A percentile compares a stretch with the other conserved stretches of the same genome.
Conservation (phyloP, 2,797 vertebrate genomes). For the Coendou prehensilis region DNA sequence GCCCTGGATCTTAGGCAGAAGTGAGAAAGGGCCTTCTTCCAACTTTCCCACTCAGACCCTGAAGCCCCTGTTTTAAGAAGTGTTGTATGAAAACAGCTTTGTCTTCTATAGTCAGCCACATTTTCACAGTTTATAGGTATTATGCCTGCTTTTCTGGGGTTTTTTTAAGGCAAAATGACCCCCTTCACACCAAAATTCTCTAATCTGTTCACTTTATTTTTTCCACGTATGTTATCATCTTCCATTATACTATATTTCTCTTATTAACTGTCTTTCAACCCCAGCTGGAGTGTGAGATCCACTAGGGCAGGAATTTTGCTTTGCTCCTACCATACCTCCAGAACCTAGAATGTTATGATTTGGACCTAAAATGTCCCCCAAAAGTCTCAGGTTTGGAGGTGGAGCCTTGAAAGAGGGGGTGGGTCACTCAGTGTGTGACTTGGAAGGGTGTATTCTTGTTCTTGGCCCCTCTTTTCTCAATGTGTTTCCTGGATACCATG, state of each 20-base stretch:
- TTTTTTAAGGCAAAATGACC: not conserved
- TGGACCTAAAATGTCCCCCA: not conserved
- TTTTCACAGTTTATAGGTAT: not conserved
- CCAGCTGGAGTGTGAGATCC: not conserved
- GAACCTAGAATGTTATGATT: not conserved
- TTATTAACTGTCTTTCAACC: not conserved
- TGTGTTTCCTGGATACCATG: not conserved
- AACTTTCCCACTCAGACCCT: not conserved
- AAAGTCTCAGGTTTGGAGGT: not conserved
- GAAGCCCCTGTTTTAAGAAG: not conserved
- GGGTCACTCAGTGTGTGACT: not conserved
- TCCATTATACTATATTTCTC: slow-evolving; percentile 9
- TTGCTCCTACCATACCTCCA: not conserved
- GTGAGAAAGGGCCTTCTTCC: not conserved
- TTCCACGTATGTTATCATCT: not conserved
- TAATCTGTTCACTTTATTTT: not conserved
- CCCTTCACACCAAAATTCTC: not conserved
- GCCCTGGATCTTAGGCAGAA: not conserved
- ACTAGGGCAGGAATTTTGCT: not conserved
- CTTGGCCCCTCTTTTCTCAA: not conserved
- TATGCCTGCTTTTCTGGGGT: not conserved
- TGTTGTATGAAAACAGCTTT: not conserved
- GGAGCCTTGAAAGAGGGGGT: not conserved
- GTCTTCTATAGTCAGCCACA: not conserved
- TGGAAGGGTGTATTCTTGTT: not conserved